Evolutionary conservation across 2,113 vertebrate species (phyloP).

Genomic region (Lutjanus erythropterus): DNA sequence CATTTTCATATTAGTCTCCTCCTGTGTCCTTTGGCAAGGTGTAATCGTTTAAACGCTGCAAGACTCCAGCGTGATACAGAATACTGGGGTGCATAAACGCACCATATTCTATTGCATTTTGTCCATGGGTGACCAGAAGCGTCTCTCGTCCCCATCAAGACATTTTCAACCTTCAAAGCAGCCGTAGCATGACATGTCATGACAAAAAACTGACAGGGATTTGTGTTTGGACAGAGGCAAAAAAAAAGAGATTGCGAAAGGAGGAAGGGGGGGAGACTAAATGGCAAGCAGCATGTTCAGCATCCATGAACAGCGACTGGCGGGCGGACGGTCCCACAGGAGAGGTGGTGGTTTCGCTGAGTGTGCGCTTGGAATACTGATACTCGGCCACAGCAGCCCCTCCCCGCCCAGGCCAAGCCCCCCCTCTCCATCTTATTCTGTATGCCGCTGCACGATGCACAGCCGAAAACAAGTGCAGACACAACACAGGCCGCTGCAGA

Average conservation of each 20-base stretch:
- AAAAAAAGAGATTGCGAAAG: conserved; percentile 29
- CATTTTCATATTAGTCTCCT: conserved; percentile 26
- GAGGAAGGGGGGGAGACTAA: conserved; percentile 48
- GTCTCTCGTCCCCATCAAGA: conserved; percentile 5
- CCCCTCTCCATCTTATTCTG: conserved; percentile 8
- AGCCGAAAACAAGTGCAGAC: conserved; percentile 54
- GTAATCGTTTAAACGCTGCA: conserved; percentile 14
- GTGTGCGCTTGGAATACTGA: conserved; percentile 81
- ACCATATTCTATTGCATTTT: neutral
- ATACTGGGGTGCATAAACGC: neutral
- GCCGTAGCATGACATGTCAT: neutral
- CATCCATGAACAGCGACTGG: conserved; percentile 72
- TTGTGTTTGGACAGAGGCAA: conserved; percentile 54
- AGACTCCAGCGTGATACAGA: conserved; percentile 5
- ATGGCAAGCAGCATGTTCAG: conserved; percentile 78
- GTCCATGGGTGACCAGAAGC: conserved; percentile 15
- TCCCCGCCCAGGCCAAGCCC: conserved; percentile 14
- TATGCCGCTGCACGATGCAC: conserved; percentile 3
- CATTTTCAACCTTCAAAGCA: conserved; percentile 30
- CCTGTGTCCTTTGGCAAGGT: conserved; percentile 43
- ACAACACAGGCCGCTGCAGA: conserved; percentile 51
- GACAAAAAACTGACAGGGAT: conserved; percentile 29
- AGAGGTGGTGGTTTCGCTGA: conserved; percentile 76
- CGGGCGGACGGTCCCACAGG: conserved; percentile 72
- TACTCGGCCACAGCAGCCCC: conserved; percentile 48